phyloP scores from a whole-genome alignment of 1,140 invertebrate genomes.

The Panagrolaimus sp. region DNA sequence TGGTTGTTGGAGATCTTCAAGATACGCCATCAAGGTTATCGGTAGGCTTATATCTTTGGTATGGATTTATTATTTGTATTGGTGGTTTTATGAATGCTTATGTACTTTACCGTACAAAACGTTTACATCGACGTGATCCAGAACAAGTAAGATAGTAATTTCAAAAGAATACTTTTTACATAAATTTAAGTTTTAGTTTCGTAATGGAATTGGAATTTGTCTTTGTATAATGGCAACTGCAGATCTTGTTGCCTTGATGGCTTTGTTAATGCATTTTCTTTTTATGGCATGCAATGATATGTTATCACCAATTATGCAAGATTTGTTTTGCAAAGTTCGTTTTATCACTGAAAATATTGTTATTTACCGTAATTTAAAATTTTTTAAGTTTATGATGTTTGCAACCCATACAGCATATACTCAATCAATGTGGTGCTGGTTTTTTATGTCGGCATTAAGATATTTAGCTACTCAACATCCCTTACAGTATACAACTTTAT shows the following conservation, averaged over 20 bases:
- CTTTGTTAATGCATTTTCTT: conserved; percentile 26
- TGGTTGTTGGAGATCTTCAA: too few species aligned
- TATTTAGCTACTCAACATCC: conserved; percentile 34
- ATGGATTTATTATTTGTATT: conserved; percentile 27
- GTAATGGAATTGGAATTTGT: conserved; percentile 37
- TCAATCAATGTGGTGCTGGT: conserved; percentile 39
- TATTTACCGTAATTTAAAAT: background rate
- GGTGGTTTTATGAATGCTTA: conserved; percentile 33
- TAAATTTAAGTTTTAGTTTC: conserved; percentile 24
- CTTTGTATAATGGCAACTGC: conserved; percentile 30
- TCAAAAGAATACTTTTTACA: background rate
- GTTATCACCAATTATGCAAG: background rate
- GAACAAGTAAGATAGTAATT: conserved; percentile 34
- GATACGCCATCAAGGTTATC: too few species aligned
- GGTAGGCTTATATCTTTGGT: conserved; percentile 7
- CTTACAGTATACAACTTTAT: conserved; percentile 39
- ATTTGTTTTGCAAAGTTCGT: conserved; percentile 3
- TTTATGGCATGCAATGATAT: background rate
- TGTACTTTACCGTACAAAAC: conserved; percentile 31
- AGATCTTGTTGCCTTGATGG: conserved; percentile 27
- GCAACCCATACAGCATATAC: conserved; percentile 31
- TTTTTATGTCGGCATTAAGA: conserved; percentile 36
- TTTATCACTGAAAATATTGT: background rate
- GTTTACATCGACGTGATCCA: conserved; percentile 19
- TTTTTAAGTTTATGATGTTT: conserved; percentile 32